These are phyloP conservation scores for Ephestia elutella DNA, from an alignment of 1,140 invertebrate genomes.

Conservation along the genomic window DNA sequence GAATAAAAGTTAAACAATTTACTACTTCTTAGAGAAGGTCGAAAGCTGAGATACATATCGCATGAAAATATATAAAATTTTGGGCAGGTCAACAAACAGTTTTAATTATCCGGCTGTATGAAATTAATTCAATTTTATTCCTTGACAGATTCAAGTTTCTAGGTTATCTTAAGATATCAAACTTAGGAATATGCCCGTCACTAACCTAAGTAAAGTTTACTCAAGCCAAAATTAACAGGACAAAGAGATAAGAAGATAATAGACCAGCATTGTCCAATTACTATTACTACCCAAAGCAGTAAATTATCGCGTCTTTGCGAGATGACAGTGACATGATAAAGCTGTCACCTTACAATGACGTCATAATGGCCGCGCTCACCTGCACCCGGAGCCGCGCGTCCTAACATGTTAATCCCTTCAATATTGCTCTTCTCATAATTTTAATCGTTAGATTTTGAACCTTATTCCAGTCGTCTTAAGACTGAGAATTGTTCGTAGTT, in stretches of 20 bases:
- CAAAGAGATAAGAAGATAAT: neutral
- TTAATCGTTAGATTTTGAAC: neutral
- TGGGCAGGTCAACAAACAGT: no score
- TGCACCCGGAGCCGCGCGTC: neutral
- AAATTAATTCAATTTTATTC: no score
- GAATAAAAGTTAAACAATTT: no score
- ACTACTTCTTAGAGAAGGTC: no score
- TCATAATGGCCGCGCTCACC: constrained; percentile 4
- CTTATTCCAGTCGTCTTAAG: neutral
- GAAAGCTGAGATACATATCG: no score
- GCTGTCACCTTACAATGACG: constrained; percentile 10
- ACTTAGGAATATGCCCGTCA: no score
- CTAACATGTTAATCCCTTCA: constrained; percentile 11
- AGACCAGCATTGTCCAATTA: constrained; percentile 1
- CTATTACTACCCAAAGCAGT: neutral
- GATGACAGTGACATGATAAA: constrained; percentile 6
- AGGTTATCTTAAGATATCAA: no score
- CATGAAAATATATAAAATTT: no score
- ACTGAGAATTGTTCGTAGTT: neutral
- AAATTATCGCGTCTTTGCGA: constrained; percentile 1
- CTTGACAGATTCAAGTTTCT: no score
- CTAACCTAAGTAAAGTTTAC: no score
- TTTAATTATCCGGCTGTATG: no score
- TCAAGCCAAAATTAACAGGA: neutral
- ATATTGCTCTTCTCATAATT: constrained; percentile 1